Percentiles rank a stretch among this genome's conserved stretches.
Conservation (phyloP, 2,113 vertebrate genomes). For the Craseonycteris thonglongyai region DNA sequence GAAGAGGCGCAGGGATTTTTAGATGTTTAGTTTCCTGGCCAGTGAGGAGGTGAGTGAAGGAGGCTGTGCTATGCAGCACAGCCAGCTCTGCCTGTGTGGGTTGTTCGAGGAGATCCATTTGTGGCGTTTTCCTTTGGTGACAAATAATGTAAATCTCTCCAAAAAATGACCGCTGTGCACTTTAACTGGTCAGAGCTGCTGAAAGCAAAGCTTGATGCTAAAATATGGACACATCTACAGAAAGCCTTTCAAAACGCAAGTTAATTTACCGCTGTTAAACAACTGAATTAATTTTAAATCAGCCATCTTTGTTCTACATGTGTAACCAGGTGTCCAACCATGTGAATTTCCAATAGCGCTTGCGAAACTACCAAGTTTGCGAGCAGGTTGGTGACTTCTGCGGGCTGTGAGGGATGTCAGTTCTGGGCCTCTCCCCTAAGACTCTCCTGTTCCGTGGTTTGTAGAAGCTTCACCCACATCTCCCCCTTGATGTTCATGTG, state of each 20-base stretch:
- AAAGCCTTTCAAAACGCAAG: background rate
- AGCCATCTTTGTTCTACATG: background rate
- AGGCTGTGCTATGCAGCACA: rapidly evolving
- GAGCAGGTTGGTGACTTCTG: background rate
- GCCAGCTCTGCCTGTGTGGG: rapidly evolving
- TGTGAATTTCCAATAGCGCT: background rate
- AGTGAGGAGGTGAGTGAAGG: rapidly evolving
- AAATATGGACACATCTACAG: background rate
- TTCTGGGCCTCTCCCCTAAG: background rate
- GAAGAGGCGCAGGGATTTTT: background rate
- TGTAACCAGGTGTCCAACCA: background rate
- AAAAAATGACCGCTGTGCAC: background rate
- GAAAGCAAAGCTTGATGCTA: background rate
- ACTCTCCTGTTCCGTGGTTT: background rate
- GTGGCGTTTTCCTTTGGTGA: rapidly evolving
- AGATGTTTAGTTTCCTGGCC: background rate
- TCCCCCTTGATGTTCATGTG: background rate
- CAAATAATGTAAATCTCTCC: background rate
- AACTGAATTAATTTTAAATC: background rate
- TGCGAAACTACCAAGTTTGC: background rate
- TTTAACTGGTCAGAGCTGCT: background rate
- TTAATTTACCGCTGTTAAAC: background rate
- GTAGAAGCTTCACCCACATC: background rate
- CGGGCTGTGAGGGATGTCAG: background rate
- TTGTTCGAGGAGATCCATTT: background rate